Base-by-base conservation (phyloP, 2,888 invertebrate genomes). In the Cephus sareptanus region DNA sequence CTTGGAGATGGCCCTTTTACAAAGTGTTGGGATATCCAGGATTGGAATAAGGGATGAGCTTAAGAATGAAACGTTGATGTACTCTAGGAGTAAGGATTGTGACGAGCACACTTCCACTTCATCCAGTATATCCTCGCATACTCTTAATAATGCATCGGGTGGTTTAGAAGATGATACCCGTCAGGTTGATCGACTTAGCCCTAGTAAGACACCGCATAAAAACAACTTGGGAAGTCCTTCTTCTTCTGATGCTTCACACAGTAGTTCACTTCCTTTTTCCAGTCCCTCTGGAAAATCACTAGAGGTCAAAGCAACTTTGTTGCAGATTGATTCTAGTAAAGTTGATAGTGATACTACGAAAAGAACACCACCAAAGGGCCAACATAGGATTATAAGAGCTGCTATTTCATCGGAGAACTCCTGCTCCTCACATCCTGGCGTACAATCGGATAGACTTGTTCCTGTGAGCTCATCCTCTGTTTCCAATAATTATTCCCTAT, bases 361-460 rank as follows among this genome's bases (percentile, higher is more conserved):
- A 56, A 56, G 56, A 56, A 56, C 9, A 56, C 56, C 56, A 56
- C 56, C 9, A 56, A 56, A 56, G 56, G 23, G 56, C 2, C 56
- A 56, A 23, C 56, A 56, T 56, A 56, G 56, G 15, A 56, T 56
- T 23, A 56, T 23, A 56, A 23, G 56, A 56, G 56, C 56, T 56
- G 56, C 56, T 56, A 23, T 56, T 56, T 23, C 56, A 68, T 81
- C 82, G 33, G 83, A 83, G 40, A 80, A 79, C 15, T 83, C 83
- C 12, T 83, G 82, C 68, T 82, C 83, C 3, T 83, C 82, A 35
- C 83, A 83, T 73, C 82, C 81, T 73, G 82, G 23, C 1, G 56
- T 23, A 23, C 56, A 56, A 56, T 56, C 15, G 23, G 56, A 56
- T 56, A 56, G 56, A 56, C 56, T 23, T 56, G 56, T 56, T 23